Evolutionary conservation across 2,113 vertebrate species (phyloP).

Genomic region (Platichthys stellatus): DNA sequence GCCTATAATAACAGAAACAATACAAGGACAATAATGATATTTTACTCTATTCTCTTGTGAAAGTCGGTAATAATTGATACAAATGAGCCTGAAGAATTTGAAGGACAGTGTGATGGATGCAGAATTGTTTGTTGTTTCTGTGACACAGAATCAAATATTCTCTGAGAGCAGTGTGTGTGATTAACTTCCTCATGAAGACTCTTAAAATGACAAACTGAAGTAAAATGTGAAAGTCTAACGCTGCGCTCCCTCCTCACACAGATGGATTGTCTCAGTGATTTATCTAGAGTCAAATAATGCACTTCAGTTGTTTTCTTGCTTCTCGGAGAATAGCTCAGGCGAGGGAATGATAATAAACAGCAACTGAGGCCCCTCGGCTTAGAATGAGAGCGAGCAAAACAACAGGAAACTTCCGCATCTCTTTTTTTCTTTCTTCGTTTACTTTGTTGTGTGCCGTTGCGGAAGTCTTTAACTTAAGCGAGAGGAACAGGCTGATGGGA

Average conservation of each 20-base stretch:
- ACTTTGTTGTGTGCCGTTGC: conserved; percentile 2
- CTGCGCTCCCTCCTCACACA: neutral
- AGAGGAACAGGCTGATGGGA: conserved; percentile 35
- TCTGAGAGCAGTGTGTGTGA: neutral
- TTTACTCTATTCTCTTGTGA: no score
- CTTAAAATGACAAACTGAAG: conserved; percentile 3
- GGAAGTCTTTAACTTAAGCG: conserved; percentile 24
- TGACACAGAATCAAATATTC: neutral
- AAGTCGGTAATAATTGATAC: no score
- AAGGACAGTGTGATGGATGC: neutral
- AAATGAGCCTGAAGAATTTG: neutral
- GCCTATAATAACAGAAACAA: no score
- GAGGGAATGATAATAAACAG: conserved; percentile 14
- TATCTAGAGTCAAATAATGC: conserved; percentile 7
- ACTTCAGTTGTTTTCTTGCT: neutral
- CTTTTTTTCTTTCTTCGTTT: neutral
- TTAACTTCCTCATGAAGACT: neutral
- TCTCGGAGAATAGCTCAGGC: neutral
- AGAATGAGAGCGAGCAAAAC: neutral
- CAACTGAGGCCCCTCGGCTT: neutral
- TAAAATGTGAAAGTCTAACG: neutral
- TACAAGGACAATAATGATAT: no score
- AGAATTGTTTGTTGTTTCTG: neutral
- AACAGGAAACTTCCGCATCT: neutral
- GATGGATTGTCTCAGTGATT: neutral